phyloP scores from a whole-genome alignment of 2,797 vertebrate species.

The Aldrovandia affinis region DNA sequence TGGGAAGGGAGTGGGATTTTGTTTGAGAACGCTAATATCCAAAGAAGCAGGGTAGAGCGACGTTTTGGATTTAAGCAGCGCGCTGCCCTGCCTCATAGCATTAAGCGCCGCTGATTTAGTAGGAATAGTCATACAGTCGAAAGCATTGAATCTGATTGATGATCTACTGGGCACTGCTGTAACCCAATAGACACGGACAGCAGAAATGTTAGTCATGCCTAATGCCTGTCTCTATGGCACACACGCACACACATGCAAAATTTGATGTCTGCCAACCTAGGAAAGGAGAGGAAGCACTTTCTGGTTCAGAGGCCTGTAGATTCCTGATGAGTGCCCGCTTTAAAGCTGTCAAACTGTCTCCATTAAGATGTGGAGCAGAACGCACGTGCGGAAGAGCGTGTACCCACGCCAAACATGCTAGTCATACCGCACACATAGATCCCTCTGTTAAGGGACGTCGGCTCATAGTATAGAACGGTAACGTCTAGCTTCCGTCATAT shows the following conservation, averaged over 20 bases:
- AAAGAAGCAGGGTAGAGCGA: neutral
- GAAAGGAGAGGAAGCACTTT: neutral
- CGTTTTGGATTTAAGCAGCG: too few species aligned
- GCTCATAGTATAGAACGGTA: neutral
- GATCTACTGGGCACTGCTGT: too few species aligned
- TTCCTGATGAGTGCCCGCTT: neutral
- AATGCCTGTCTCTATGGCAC: neutral
- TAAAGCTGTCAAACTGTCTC: conserved; percentile 11
- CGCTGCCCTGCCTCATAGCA: too few species aligned
- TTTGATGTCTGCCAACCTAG: neutral
- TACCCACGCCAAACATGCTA: too few species aligned
- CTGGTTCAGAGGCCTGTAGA: neutral
- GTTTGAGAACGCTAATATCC: neutral
- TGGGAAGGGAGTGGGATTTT: neutral
- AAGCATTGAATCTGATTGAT: too few species aligned
- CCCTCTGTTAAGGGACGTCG: too few species aligned
- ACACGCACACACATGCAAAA: neutral
- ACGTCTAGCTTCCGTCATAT: too few species aligned
- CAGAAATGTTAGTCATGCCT: neutral
- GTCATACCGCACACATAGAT: neutral
- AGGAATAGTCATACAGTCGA: too few species aligned
- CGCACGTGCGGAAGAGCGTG: too few species aligned
- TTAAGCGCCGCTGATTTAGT: too few species aligned
- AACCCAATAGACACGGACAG: too few species aligned
- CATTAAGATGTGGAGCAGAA: neutral